Percentiles rank a stretch among this genome's conserved stretches.
These are phyloP conservation scores for Lemur catta DNA, from an alignment of 2,797 vertebrate species.

Conservation along the genomic window DNA sequence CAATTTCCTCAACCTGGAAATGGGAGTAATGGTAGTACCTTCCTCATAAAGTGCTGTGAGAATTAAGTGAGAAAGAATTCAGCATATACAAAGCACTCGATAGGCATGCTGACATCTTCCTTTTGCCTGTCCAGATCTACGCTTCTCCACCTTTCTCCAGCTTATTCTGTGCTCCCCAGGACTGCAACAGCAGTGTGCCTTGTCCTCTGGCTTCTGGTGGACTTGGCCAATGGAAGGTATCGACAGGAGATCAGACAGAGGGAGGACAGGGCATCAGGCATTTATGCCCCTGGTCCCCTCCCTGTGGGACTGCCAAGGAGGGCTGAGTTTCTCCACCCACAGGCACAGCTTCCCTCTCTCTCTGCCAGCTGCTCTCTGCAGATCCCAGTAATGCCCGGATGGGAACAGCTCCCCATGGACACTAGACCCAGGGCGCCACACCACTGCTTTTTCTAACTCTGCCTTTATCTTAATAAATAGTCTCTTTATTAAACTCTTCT, in stretches of 20 bases:
- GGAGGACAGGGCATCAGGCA: neutral
- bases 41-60: neutral
- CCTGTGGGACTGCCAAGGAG: neutral
- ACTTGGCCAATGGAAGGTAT: neutral
- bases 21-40: neutral
- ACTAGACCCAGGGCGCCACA: neutral
- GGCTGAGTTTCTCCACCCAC: neutral
- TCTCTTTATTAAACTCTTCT: neutral
- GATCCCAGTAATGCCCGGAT: neutral
- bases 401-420: neutral
- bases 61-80: neutral
- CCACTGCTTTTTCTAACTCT: neutral
- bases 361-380: neutral
- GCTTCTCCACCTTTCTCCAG: neutral
- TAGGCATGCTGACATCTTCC: neutral
- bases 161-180: neutral
- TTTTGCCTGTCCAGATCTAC: neutral
- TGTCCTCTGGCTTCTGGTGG: neutral
- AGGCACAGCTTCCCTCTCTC: neutral
- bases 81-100: neutral
- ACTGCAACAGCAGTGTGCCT: neutral
- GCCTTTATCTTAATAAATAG: neutral
- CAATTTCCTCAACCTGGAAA: neutral
- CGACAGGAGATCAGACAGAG: neutral
- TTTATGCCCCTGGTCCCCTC: neutral